A percentile compares a stretch with the other conserved stretches of the same genome.
Evolutionary conservation across 2,113 vertebrate genomes (phyloP).

Genomic region (Orycteropus afer): DNA sequence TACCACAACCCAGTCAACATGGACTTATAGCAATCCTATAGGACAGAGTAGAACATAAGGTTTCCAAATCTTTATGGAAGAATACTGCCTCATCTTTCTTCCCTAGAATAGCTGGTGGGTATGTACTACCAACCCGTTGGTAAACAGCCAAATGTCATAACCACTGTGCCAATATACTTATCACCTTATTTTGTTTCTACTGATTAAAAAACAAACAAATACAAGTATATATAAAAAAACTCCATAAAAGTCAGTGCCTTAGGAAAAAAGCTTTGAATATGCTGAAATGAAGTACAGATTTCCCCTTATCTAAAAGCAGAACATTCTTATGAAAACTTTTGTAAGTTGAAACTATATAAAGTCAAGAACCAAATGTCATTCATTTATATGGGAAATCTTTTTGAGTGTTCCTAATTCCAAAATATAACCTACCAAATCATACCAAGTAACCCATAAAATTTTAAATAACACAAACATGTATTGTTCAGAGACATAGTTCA

Average conservation of each 20-base stretch:
- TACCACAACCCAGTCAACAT: too few relatives aligned
- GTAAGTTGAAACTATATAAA: background rate
- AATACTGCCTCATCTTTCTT: too few relatives aligned
- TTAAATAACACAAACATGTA: background rate
- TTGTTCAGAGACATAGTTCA: background rate
- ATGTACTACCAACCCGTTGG: too few relatives aligned
- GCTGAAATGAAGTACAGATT: background rate
- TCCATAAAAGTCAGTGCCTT: background rate
- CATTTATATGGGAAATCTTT: background rate
- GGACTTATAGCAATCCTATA: too few relatives aligned
- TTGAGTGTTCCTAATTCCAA: background rate
- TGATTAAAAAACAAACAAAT: background rate
- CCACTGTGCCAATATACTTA: too few relatives aligned
- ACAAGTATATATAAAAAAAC: background rate
- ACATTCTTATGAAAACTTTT: background rate
- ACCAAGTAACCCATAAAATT: background rate
- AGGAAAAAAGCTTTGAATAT: background rate
- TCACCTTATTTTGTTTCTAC: constrained; percentile 34
- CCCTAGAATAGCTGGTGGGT: too few relatives aligned
- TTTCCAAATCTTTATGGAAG: too few relatives aligned
- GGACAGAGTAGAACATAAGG: too few relatives aligned
- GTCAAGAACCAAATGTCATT: background rate
- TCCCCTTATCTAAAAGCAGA: background rate
- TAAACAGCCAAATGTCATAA: too few relatives aligned
- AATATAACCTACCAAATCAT: background rate